Evolutionary conservation across 2,113 vertebrate species (phyloP).

Genomic region (Capra hircus): DNA sequence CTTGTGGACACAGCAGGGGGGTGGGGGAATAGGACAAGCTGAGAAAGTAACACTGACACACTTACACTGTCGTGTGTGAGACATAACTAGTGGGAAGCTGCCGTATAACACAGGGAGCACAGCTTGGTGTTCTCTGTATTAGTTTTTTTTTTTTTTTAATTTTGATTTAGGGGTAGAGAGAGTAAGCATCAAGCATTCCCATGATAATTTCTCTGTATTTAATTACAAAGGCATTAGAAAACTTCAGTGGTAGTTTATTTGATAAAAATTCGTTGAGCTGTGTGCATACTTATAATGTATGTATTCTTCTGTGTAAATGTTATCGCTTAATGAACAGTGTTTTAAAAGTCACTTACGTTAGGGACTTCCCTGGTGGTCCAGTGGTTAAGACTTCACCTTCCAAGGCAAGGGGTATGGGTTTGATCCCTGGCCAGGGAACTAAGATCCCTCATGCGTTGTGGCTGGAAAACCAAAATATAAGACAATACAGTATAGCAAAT

Average conservation of each 20-base stretch:
- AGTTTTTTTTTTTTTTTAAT: not conserved
- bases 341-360: not conserved
- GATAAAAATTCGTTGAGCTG: not conserved
- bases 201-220: not conserved
- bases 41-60: not conserved
- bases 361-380: not conserved
- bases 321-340: not conserved
- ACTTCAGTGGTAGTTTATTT: not conserved
- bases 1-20: not conserved
- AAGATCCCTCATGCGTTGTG: not conserved
- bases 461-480: not conserved
- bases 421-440: not conserved
- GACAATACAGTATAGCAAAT: not conserved
- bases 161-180: not conserved
- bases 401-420: not conserved
- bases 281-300: not conserved
- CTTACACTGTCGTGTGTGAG: not conserved
- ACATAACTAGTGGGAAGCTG: not conserved
- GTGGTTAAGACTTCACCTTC: not conserved
- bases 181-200: not conserved
- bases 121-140: not conserved
- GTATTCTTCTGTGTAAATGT: not conserved
- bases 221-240: slow-evolving; percentile 8
- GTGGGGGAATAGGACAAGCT: not conserved
- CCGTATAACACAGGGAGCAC: not conserved